Percentiles rank a stretch among this genome's conserved stretches.
Evolutionary conservation across 2,113 vertebrate species (phyloP).

Genomic region (Colinus virginianus): DNA sequence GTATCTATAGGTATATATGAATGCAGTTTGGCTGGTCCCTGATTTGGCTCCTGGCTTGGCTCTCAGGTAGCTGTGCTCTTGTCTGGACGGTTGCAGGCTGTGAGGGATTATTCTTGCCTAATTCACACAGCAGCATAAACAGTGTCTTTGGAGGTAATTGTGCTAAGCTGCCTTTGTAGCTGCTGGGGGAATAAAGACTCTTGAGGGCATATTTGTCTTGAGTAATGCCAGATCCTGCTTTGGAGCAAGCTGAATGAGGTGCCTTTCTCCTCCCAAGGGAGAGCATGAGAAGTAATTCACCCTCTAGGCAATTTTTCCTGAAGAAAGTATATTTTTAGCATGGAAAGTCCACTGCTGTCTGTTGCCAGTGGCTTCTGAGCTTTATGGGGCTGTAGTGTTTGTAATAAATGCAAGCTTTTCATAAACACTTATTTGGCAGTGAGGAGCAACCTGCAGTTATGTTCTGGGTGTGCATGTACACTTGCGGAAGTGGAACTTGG

Average conservation of each 20-base stretch:
- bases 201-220: background rate
- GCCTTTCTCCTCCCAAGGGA: conserved; percentile 1
- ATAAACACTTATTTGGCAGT: background rate
- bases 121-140: background rate
- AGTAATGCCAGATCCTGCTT: fast-evolving
- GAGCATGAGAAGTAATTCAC: background rate
- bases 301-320: background rate
- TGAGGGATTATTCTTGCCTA: conserved; percentile 9
- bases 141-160: background rate
- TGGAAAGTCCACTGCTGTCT: background rate
- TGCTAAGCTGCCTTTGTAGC: background rate
- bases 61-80: background rate
- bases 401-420: background rate
- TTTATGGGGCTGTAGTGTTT: background rate
- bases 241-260: conserved; percentile 9
- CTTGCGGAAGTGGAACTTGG: background rate
- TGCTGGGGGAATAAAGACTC: background rate
- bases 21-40: background rate
- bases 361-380: background rate
- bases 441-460: background rate
- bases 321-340: background rate
- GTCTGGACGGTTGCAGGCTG: background rate
- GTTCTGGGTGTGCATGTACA: background rate
- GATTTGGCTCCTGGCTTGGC: background rate
- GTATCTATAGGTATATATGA: background rate